A percentile compares a stretch with the other conserved stretches of the same genome.
phyloP scores from a whole-genome alignment of 2,888 invertebrate genomes.

The Microctonus aethiopoides region DNA sequence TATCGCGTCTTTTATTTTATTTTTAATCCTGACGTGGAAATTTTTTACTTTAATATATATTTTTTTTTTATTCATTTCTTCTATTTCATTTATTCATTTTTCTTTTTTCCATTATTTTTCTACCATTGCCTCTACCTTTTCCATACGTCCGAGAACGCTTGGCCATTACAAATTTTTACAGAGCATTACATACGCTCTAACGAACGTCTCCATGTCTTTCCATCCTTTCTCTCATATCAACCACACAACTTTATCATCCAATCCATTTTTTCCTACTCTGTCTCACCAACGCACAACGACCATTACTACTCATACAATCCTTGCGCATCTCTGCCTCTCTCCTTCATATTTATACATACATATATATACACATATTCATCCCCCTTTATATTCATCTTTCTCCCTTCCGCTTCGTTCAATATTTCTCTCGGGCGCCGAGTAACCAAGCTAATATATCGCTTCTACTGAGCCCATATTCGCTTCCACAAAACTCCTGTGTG shows the following conservation, averaged over 20 bases:
- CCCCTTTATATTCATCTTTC: conserved; percentile 27
- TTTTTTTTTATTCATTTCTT: background rate
- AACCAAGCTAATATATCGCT: conserved; percentile 61
- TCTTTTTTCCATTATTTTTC: background rate
- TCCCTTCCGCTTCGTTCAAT: conserved; percentile 54
- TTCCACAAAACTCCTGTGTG: conserved; percentile 26
- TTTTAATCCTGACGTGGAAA: background rate
- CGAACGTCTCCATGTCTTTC: conserved; percentile 34
- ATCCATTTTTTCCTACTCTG: background rate
- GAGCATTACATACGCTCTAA: conserved; percentile 51
- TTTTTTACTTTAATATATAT: conserved; percentile 11
- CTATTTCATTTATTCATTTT: no score
- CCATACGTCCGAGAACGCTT: conserved; percentile 31
- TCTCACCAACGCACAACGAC: no score
- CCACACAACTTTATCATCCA: conserved; percentile 31
- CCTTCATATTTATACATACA: conserved; percentile 4
- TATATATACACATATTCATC: background rate
- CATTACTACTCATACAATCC: conserved; percentile 1
- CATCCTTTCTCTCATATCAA: conserved; percentile 48
- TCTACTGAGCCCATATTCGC: conserved; percentile 53
- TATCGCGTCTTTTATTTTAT: background rate
- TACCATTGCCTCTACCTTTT: background rate
- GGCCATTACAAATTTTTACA: conserved; percentile 54
- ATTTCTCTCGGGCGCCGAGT: conserved; percentile 58
- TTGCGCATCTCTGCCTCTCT: conserved; percentile 27